Conservation (phyloP, 2,888 invertebrate species). For the Abrostola tripartita region DNA sequence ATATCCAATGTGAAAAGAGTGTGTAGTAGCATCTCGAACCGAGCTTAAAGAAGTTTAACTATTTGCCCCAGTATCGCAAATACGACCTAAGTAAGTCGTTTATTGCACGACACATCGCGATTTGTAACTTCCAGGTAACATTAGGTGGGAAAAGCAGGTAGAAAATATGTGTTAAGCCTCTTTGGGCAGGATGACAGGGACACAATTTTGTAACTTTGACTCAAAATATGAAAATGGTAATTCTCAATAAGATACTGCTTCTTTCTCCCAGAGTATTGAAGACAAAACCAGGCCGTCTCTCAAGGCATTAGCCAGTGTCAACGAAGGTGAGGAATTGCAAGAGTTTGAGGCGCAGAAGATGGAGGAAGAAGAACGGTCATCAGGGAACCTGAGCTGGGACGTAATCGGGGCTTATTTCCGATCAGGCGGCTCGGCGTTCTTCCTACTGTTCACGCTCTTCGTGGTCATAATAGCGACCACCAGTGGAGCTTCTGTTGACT, state of each 20-base stretch:
- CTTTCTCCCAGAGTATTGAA: constrained; percentile 60
- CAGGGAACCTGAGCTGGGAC: constrained; percentile 79
- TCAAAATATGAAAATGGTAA: background rate
- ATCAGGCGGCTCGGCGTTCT: constrained; percentile 74
- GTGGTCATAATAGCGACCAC: constrained; percentile 86
- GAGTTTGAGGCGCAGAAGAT: constrained; percentile 80
- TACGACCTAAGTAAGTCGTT: no score
- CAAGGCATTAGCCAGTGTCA: constrained; percentile 58
- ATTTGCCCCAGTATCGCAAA: no score
- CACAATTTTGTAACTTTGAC: background rate
- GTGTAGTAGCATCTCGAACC: no score
- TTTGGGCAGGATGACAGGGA: no score
- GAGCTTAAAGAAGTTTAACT: no score
- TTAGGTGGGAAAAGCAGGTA: no score
- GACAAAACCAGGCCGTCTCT: constrained; percentile 63
- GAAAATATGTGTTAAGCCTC: no score
- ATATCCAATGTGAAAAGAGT: no score
- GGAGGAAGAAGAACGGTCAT: constrained; percentile 76
- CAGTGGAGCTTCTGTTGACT: constrained; percentile 90
- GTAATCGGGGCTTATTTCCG: constrained; percentile 77
- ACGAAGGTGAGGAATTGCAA: constrained; percentile 67
- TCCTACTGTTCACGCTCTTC: constrained; percentile 68
- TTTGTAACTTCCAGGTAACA: no score
- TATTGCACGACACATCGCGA: no score
- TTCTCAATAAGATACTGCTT: background rate